A percentile compares a stretch with the other conserved stretches of the same genome.
phyloP scores from a whole-genome alignment of 2,113 vertebrate species.

The Aspidoscelis tigris region DNA sequence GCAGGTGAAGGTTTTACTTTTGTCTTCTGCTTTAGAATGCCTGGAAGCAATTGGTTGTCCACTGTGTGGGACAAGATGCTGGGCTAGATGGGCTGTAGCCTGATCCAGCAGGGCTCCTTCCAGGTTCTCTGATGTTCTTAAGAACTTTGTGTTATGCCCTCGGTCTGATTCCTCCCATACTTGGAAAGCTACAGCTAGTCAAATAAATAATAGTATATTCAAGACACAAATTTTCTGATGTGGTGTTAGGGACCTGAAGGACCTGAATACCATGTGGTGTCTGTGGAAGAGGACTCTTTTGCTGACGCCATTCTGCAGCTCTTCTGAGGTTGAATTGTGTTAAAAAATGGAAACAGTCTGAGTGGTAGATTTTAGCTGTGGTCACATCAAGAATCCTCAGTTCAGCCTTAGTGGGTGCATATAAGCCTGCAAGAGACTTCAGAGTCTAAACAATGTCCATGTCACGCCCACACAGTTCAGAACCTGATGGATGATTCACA shows the following conservation, averaged over 20 bases:
- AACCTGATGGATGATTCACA: constrained; percentile 39
- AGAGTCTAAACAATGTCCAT: constrained; percentile 23
- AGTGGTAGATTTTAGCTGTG: constrained; percentile 46
- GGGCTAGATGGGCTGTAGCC: too few species aligned
- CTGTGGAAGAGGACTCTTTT: background rate
- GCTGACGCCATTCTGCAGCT: background rate
- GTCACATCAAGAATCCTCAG: constrained; percentile 34
- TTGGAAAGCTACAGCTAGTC: too few species aligned
- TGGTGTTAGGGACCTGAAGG: background rate
- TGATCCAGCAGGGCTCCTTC: too few species aligned
- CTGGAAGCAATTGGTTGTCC: too few species aligned
- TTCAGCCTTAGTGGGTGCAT: fast-evolving
- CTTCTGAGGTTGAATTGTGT: constrained; percentile 32
- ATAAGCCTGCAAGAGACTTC: constrained; percentile 31
- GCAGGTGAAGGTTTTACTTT: too few species aligned
- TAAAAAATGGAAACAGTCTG: constrained; percentile 30
- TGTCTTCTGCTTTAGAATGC: too few species aligned
- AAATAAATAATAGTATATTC: background rate
- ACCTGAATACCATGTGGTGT: background rate
- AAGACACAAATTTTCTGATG: background rate
- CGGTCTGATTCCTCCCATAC: background rate
- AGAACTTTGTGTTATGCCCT: background rate
- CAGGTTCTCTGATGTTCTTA: too few species aligned
- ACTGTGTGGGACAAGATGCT: too few species aligned
- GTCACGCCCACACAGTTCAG: background rate